Conservation (phyloP, 2,113 vertebrate genomes). For the Ptychochromis oligacanthus region DNA sequence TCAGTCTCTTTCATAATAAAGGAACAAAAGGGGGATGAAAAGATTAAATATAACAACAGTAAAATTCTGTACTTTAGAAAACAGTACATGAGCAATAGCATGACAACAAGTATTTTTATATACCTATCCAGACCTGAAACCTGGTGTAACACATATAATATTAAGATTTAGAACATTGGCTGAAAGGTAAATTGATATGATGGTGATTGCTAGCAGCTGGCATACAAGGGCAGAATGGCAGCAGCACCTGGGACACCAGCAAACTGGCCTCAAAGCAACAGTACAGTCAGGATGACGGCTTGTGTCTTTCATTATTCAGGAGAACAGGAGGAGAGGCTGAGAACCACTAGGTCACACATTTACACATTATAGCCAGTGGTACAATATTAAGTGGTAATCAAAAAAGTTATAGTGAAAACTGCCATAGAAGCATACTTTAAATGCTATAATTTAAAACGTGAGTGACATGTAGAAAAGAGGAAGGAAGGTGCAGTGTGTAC, state of each 20-base stretch:
- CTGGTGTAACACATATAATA: not conserved
- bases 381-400: slow-evolving; percentile 3
- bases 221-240: slow-evolving; percentile 31
- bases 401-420: slow-evolving; percentile 2
- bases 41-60: not conserved
- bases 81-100: not conserved
- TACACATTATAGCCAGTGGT: slow-evolving; percentile 23
- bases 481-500: not conserved
- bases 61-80: not conserved
- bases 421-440: not conserved
- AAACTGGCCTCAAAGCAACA: slow-evolving; percentile 42
- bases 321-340: slow-evolving; percentile 75
- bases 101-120: not conserved
- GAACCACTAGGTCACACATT: slow-evolving; percentile 58
- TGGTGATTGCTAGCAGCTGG: not conserved
- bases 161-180: slow-evolving; percentile 22
- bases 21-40: not conserved
- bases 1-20: not conserved
- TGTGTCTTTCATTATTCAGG: slow-evolving; percentile 80
- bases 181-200: slow-evolving; percentile 42
- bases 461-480: not conserved
- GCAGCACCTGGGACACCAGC: slow-evolving; percentile 65
- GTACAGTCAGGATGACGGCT: slow-evolving; percentile 49
- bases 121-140: not conserved
- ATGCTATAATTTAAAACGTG: not conserved